Evolutionary conservation across 2,888 invertebrate species (phyloP).

Genomic region (Crepidodera aurea): DNA sequence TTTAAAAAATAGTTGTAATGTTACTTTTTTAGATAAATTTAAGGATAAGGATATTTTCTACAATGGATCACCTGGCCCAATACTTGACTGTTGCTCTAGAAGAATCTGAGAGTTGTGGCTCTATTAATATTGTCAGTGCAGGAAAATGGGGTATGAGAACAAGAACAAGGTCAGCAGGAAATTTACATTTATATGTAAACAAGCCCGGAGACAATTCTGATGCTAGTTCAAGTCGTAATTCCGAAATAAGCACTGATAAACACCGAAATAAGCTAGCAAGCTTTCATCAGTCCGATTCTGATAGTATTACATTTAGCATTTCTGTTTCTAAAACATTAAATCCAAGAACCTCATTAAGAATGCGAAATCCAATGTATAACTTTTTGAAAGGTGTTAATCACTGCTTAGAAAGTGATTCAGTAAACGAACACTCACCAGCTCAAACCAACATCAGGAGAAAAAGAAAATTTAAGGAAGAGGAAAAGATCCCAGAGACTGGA

Average conservation of each 20-base stretch:
- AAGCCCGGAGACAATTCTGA: constrained; percentile 61
- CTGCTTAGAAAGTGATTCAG: constrained; percentile 80
- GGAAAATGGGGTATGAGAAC: constrained; percentile 79
- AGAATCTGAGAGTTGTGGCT: constrained; percentile 72
- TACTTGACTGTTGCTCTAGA: constrained; percentile 82
- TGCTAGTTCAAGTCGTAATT: constrained; percentile 62
- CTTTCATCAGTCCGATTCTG: constrained; percentile 61
- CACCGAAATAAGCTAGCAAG: constrained; percentile 52
- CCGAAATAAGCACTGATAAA: constrained; percentile 54
- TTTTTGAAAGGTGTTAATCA: constrained; percentile 58
- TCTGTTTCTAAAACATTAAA: constrained; percentile 52
- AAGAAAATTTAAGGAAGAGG: constrained; percentile 85
- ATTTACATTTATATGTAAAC: constrained; percentile 66
- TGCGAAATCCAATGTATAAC: constrained; percentile 57
- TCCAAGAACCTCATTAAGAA: constrained; percentile 54
- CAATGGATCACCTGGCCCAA: constrained; percentile 84
- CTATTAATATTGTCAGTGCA: constrained; percentile 63
- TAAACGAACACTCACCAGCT: constrained; percentile 80
- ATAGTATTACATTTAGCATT: constrained; percentile 58
- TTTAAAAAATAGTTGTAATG: too few species aligned
- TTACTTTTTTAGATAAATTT: background rate
- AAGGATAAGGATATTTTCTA: background rate
- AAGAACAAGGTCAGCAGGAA: constrained; percentile 83
- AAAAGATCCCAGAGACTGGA: constrained; percentile 77
- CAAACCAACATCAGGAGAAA: constrained; percentile 83